Percentiles rank a stretch among this genome's conserved stretches.
These are phyloP conservation scores for Andinoacara biseriatus DNA, from an alignment of 2,113 vertebrate genomes.

Conservation along the genomic window DNA sequence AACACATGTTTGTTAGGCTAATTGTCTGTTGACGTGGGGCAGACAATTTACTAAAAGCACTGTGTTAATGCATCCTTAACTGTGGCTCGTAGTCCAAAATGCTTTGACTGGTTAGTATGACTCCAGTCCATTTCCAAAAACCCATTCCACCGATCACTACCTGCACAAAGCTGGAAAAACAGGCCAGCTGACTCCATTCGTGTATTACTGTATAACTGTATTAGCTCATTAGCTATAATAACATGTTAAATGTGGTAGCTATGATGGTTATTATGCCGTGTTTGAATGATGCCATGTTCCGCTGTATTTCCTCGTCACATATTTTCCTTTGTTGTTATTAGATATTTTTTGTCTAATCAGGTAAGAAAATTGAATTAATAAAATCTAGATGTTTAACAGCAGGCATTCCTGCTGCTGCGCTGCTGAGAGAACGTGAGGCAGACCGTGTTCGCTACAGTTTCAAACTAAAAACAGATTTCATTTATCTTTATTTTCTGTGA, in stretches of 20 bases:
- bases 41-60: too few relatives aligned
- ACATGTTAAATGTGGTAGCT: neutral
- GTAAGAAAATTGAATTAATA: neutral
- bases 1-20: too few relatives aligned
- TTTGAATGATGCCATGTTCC: neutral
- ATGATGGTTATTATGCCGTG: too few relatives aligned
- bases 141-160: too few relatives aligned
- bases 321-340: neutral
- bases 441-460: neutral
- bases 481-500: neutral
- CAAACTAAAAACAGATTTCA: neutral
- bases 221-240: neutral
- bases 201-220: neutral
- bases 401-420: neutral
- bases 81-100: too few relatives aligned
- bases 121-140: too few relatives aligned
- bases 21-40: too few relatives aligned
- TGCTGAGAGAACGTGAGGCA: neutral
- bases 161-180: neutral
- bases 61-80: too few relatives aligned
- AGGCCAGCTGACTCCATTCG: neutral
- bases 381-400: neutral
- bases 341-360: neutral
- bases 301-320: neutral
- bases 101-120: too few relatives aligned